These are phyloP conservation scores for Gila orcuttii DNA, from an alignment of 2,113 vertebrate genomes.

Conservation along the genomic window DNA sequence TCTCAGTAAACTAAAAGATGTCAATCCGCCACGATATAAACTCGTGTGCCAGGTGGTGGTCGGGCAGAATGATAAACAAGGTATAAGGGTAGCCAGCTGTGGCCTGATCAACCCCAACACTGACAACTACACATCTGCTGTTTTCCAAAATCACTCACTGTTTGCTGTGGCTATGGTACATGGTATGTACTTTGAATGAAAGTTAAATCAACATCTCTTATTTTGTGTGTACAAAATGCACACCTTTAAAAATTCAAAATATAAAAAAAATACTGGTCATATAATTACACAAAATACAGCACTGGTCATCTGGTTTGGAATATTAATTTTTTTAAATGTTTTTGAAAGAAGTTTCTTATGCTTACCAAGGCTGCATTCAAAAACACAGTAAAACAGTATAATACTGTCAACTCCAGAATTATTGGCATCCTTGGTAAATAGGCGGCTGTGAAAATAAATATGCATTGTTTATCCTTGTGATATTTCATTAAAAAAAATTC, in stretches of 20 bases:
- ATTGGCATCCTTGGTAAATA: too few relatives aligned
- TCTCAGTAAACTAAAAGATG: slow-evolving; percentile 66
- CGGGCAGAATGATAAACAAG: slow-evolving; percentile 72
- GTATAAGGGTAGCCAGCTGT: slow-evolving; percentile 71
- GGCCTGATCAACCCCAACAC: slow-evolving; percentile 70
- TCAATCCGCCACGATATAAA: slow-evolving; percentile 77
- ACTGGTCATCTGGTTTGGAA: too few relatives aligned
- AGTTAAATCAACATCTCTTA: background rate
- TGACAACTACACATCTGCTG: slow-evolving; percentile 72
- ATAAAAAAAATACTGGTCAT: background rate
- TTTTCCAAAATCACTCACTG: slow-evolving; percentile 74
- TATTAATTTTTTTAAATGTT: too few relatives aligned
- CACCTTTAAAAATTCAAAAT: background rate
- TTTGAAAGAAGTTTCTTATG: background rate
- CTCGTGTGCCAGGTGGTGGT: slow-evolving; percentile 79
- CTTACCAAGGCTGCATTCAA: too few relatives aligned
- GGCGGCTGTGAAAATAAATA: too few relatives aligned
- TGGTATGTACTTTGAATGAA: slow-evolving; percentile 76
- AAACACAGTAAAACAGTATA: too few relatives aligned
- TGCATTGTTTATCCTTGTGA: too few relatives aligned
- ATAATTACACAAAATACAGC: too few relatives aligned
- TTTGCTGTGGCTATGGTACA: slow-evolving; percentile 79
- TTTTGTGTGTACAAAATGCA: background rate
- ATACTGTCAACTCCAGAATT: too few relatives aligned
- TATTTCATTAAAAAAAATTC: too few relatives aligned